Conservation (phyloP, 2,113 vertebrate species). For the Cavia aperea region DNA sequence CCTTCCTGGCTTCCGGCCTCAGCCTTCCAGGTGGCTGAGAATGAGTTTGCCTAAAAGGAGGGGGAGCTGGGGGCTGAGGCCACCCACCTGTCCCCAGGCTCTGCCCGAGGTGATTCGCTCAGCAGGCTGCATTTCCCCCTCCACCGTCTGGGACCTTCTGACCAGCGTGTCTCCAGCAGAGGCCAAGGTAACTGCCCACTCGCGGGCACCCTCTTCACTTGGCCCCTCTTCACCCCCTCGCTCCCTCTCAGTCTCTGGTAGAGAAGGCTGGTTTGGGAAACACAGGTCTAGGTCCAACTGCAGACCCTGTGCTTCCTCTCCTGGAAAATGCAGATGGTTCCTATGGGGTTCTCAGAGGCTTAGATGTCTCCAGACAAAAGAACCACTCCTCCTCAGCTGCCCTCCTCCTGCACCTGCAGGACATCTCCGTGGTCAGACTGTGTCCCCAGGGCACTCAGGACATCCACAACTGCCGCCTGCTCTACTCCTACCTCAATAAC, state of each 20-base stretch:
- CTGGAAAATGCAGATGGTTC: neutral
- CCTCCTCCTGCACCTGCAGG: slow-evolving; percentile 41
- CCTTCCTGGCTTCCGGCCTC: neutral
- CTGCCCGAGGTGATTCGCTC: slow-evolving; percentile 55
- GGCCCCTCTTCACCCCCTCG: neutral
- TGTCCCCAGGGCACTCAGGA: slow-evolving; percentile 58
- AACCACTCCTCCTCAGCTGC: neutral
- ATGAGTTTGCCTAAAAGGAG: too few relatives aligned
- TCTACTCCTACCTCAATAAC: slow-evolving; percentile 74
- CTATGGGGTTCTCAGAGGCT: neutral
- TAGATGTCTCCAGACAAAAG: neutral
- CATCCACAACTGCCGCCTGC: slow-evolving; percentile 56
- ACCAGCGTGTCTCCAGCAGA: slow-evolving; percentile 44
- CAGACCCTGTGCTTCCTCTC: neutral
- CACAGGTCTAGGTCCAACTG: neutral
- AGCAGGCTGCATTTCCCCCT: slow-evolving; percentile 53
- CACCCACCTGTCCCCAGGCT: slow-evolving; percentile 25
- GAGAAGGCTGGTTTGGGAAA: neutral
- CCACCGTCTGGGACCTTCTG: slow-evolving; percentile 62
- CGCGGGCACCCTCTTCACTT: neutral
- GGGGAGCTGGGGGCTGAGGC: slow-evolving; percentile 20
- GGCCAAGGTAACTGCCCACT: slow-evolving; percentile 37
- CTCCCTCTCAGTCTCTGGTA: neutral
- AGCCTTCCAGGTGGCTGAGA: neutral
- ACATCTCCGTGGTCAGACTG: slow-evolving; percentile 63